Evolutionary conservation across 2,113 vertebrate species (phyloP).

Genomic region (Eretmodus cyanostictus): DNA sequence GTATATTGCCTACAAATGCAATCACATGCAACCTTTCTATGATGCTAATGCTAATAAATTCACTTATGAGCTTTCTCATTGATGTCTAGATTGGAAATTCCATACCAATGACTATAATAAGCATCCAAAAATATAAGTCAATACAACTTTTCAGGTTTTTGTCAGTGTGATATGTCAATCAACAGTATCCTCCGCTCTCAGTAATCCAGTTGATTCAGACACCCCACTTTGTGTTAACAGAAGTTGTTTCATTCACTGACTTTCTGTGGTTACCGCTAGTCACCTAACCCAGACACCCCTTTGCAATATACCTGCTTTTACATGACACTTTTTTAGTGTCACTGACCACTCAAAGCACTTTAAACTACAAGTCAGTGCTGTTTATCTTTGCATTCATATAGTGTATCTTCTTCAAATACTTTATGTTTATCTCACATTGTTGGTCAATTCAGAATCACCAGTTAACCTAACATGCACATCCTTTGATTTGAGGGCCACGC

Average conservation of each 20-base stretch:
- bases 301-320: not conserved
- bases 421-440: not conserved
- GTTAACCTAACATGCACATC: not conserved
- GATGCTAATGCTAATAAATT: not conserved
- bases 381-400: not conserved
- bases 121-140: not conserved
- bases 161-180: not conserved
- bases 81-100: not conserved
- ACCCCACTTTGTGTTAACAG: not conserved
- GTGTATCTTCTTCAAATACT: not conserved
- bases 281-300: not conserved
- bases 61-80: not conserved
- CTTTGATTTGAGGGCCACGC: not conserved
- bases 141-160: not conserved
- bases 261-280: not conserved
- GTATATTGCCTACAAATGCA: not conserved
- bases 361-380: not conserved
- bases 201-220: not conserved
- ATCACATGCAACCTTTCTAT: not conserved
- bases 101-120: not conserved
- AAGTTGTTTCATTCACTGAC: not conserved
- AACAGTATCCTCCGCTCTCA: not conserved
- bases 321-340: not conserved
- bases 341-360: not conserved
- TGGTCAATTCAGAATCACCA: not conserved